phyloP scores from a whole-genome alignment of 1,140 invertebrate species.

The Chironomus striatipennis region DNA sequence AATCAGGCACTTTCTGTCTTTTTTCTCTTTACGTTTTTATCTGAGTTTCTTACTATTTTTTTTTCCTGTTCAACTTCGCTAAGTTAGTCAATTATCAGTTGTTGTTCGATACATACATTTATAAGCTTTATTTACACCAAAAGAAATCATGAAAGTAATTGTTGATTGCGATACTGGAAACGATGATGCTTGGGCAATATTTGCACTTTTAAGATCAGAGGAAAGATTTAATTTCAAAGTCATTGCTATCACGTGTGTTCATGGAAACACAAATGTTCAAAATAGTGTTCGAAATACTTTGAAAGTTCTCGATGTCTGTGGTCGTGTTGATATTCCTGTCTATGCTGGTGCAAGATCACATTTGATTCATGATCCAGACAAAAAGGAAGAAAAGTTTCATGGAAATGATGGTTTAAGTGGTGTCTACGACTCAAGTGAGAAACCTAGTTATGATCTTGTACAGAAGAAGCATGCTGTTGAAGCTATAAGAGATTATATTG shows the following conservation, averaged over 20 bases:
- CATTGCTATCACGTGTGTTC: constrained; percentile 52
- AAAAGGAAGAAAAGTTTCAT: constrained; percentile 32
- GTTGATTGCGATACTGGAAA: constrained; percentile 55
- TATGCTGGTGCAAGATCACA: constrained; percentile 48
- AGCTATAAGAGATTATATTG: constrained; percentile 44
- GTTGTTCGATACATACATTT: too few species aligned
- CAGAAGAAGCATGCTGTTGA: constrained; percentile 33
- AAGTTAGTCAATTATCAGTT: too few species aligned
- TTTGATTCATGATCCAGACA: constrained; percentile 40
- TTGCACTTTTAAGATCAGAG: constrained; percentile 49
- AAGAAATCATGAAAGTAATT: constrained; percentile 40
- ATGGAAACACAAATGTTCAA: constrained; percentile 52
- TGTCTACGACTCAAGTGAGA: constrained; percentile 27
- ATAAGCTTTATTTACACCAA: too few species aligned
- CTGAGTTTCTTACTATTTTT: too few species aligned
- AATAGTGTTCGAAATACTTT: constrained; percentile 52
- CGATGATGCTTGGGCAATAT: constrained; percentile 55
- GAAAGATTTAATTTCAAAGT: constrained; percentile 42
- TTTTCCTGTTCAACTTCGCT: too few species aligned
- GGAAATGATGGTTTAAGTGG: constrained; percentile 62
- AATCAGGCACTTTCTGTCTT: too few species aligned
- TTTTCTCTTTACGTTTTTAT: too few species aligned
- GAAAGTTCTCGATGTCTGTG: constrained; percentile 45
- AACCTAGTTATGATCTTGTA: constrained; percentile 28
- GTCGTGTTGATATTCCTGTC: constrained; percentile 49